These are phyloP conservation scores for Eudorcas thomsonii DNA, from an alignment of 2,113 vertebrate species.

Conservation along the genomic window DNA sequence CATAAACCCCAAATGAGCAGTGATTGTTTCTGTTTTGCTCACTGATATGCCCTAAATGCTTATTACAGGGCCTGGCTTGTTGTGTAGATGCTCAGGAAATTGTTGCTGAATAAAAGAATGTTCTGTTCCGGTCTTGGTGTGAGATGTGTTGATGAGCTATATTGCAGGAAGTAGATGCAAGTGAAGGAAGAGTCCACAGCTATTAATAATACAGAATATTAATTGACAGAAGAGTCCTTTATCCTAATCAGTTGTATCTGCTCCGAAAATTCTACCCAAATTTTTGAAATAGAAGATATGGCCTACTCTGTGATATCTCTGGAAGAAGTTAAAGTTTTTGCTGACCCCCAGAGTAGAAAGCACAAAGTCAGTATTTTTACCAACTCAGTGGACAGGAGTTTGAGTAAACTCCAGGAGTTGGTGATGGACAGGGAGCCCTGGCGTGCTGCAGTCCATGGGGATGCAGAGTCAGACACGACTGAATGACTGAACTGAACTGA, in stretches of 20 bases:
- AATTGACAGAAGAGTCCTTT: not conserved
- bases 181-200: not conserved
- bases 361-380: not conserved
- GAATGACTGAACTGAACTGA: not conserved
- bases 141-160: not conserved
- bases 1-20: not conserved
- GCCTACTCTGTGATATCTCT: not conserved
- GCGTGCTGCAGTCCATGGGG: not conserved
- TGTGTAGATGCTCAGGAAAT: not conserved
- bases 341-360: not conserved
- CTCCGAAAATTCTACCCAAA: not conserved
- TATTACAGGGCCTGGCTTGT: not conserved
- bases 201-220: not conserved
- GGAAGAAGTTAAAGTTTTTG: not conserved
- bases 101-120: not conserved
- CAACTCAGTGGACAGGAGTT: not conserved
- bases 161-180: not conserved
- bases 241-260: not conserved
- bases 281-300: not conserved
- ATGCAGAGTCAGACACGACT: not conserved
- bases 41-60: not conserved
- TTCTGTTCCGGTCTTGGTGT: not conserved
- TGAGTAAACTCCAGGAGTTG: not conserved
- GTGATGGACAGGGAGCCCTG: not conserved
- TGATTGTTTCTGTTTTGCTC: not conserved